Evolutionary conservation across 2,797 vertebrate genomes (phyloP), one percentile per base, ranked within the genome.

Genomic region (Oryzias dopingdopingensis): DNA sequence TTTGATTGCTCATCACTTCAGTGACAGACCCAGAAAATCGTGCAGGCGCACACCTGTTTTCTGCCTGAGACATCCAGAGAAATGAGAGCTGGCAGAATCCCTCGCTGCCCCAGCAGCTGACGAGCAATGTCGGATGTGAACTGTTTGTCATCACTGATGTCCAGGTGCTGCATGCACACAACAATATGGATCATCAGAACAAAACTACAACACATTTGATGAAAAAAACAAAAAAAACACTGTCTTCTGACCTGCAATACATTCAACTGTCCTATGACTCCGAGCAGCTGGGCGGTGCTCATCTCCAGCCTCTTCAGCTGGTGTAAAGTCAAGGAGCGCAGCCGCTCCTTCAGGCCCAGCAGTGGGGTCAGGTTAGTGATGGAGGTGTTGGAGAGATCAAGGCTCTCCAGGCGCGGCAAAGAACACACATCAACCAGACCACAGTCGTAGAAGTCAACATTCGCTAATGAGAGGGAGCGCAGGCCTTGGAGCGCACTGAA

Each of bases 241-340:
- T 4, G 1, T n/a, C 29, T 12, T 18, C 80, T 51, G 4, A 91
- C 89, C 87, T 91, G 89, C 67, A 91, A 49, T 2, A 77, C 81
- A 23, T 85, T 72, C 70, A 91, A 15, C 73, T 89, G 87, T 3
- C 84, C 84, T 0, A 91, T 88, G 65, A 99, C 96, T 44, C 92
- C 94, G 68, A 99, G 83, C 70, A 99, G 91, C 81, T 99, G 96
- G 14, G 94, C 93, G 0, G 95, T 97, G 65, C 94, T 98, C 96
- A 99, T 99, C 91, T 99, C 97, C 86, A 99, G 92, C 85, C 97
- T 95, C 90, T 99, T 99, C 77, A 99, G 89, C 89, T 99, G 97
- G 83, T 99, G 95, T 88, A 99, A 93, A n/a, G 97, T 98, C 29
- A 99, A 91, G 8, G 95, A 98, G 68, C 96, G 96, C 70, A 99